Evolutionary conservation across 2,113 vertebrate species (phyloP).

Genomic region (Psephotus haematonotus): DNA sequence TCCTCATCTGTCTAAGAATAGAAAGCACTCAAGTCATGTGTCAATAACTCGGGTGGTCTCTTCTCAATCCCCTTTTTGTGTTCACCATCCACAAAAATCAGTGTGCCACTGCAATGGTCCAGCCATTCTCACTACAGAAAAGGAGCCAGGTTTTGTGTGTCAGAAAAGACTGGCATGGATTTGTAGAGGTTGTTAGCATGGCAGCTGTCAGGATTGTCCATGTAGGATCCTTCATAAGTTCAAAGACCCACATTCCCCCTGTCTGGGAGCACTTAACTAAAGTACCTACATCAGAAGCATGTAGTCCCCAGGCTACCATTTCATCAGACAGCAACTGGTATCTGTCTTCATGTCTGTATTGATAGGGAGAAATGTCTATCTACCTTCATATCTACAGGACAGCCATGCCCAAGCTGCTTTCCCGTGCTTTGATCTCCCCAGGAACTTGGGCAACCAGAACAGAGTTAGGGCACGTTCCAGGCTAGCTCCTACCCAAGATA

Average conservation of each 20-base stretch:
- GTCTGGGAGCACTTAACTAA: not conserved
- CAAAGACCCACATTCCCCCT: not conserved
- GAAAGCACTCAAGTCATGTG: constrained; percentile 32
- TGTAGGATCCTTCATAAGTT: not conserved
- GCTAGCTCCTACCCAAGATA: not conserved
- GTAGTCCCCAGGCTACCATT: not conserved
- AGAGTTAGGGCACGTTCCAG: not conserved
- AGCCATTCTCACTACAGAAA: constrained; percentile 63
- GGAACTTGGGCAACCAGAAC: not conserved
- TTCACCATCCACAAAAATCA: constrained; percentile 61
- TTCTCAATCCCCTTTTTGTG: constrained; percentile 30
- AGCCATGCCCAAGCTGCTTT: not conserved
- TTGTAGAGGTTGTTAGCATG: not conserved
- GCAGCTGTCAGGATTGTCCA: not conserved
- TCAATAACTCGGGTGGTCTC: not conserved
- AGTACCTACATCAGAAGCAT: not conserved
- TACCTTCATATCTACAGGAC: not conserved
- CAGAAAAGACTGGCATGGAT: constrained; percentile 19
- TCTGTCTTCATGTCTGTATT: not conserved
- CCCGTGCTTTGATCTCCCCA: not conserved
- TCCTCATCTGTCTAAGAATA: constrained; percentile 47
- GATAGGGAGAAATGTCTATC: not conserved
- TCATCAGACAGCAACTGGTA: not conserved
- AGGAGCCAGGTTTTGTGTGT: constrained; percentile 42
- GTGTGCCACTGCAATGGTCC: constrained; percentile 8